Base-by-base conservation (phyloP, 2,113 vertebrate species). In the Pollachius pollachius region DNA sequence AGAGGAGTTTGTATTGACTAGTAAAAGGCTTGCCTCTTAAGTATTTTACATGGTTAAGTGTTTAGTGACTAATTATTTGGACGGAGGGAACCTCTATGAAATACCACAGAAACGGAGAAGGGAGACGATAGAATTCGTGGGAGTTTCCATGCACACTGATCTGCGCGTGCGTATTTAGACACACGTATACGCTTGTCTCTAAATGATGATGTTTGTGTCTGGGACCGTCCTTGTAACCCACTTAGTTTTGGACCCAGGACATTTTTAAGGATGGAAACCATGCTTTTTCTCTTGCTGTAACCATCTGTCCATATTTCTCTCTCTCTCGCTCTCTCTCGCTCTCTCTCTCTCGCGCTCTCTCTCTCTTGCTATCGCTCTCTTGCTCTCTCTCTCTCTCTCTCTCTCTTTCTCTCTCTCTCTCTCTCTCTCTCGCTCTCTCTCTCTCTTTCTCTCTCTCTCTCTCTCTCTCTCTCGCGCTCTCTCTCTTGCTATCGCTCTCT, bases 261-360 rank as follows among this genome's bases (percentile, higher is more conserved):
- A 41, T 41, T 9, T 41, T 41, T 41, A 7, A 41, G 17, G 25
- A n/a, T 27, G 61, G 11, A 25, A 27, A 27, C 27, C 27, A 27
- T 3, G 27, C 27, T 27, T 27, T 30, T 15, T 63, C 30, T 70
- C 37, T 63, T 64, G 34, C 15, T 18, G 52, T 62, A n/a, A 3
- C 16, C 15, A 7, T 63, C 19, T 30, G 21, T 62, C 5, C 17
- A 11, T 66, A 62, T 67, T 57, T 65, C 59, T 62, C 5, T 75
- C 67, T 71, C 69, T 80, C 72, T 80, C 69, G 74, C 62, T 34
- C 19, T 5, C 4, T 41, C 8, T 64, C 19, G 23, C 48, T 2
- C 66, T 65, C 64, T 54, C 27, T 34, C 13, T 34, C 25, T 25
- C 13, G 30, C 27, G 15, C 23, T 30, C 23, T 63, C 23, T 30